Conservation (phyloP, 1,140 invertebrate species). For the Sitophilus oryzae region DNA sequence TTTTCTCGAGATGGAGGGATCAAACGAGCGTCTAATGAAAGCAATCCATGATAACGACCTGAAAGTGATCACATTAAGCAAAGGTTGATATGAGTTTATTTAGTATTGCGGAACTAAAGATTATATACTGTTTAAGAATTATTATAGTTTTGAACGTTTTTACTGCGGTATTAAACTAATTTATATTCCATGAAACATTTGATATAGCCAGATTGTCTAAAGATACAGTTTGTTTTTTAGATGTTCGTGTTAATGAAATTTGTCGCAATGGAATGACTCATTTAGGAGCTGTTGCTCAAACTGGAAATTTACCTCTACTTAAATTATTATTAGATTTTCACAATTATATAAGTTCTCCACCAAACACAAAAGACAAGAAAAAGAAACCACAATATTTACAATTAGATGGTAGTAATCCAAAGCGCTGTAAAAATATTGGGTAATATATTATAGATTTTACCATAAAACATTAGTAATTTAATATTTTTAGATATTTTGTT, state of each 20-base stretch:
- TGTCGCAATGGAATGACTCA: constrained; percentile 46
- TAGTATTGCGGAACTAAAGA: too few relatives aligned
- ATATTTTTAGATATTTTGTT: constrained; percentile 38
- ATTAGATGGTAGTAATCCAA: constrained; percentile 24
- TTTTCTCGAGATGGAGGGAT: constrained; percentile 22
- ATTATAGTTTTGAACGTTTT: too few relatives aligned
- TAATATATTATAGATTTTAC: neutral
- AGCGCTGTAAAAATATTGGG: constrained; percentile 40
- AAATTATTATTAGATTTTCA: constrained; percentile 42
- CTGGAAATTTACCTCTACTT: constrained; percentile 45
- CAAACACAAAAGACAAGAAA: constrained; percentile 25
- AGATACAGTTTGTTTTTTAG: too few relatives aligned
- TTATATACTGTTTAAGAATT: too few relatives aligned
- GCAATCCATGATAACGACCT: constrained; percentile 37
- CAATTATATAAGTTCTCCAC: constrained; percentile 26
- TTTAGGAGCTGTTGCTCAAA: constrained; percentile 46
- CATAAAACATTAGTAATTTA: neutral
- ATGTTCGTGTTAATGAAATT: constrained; percentile 47
- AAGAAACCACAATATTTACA: constrained; percentile 31
- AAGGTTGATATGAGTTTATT: constrained; percentile 10
- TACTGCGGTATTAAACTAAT: too few relatives aligned
- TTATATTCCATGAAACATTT: too few relatives aligned
- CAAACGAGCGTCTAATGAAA: constrained; percentile 39
- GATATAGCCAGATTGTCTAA: too few relatives aligned
- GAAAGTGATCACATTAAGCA: constrained; percentile 29